A percentile compares a stretch with the other conserved stretches of the same genome.
These are phyloP conservation scores for Aplysina aerophoba DNA, from an alignment of 37 sponge, comb jelly and placozoan genomes.

Conservation along the genomic window DNA sequence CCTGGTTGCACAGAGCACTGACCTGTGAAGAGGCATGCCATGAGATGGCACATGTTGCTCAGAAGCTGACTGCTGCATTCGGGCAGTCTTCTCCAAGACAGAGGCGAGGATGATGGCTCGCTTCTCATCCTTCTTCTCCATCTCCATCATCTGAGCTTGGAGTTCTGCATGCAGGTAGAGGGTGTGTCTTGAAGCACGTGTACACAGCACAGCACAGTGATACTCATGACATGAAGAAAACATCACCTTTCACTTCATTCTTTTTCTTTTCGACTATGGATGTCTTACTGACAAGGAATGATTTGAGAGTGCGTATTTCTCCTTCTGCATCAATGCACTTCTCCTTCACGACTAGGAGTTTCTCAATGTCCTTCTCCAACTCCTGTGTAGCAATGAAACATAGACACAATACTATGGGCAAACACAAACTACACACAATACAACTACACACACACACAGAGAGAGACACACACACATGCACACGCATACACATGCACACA, in stretches of 20 bases:
- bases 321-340: constrained; percentile 63
- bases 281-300: constrained; percentile 82
- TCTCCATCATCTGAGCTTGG: constrained; percentile 41
- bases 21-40: neutral
- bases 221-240: neutral
- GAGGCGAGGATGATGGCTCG: constrained; percentile 82
- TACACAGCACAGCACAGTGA: no score
- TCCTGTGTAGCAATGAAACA: constrained; percentile 46
- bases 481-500: no score
- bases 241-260: constrained; percentile 55
- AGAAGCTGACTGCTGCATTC: constrained; percentile 52
- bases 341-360: constrained; percentile 49
- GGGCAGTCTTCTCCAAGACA: constrained; percentile 89
- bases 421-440: neutral
- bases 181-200: no score
- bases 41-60: neutral
- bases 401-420: neutral
- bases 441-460: neutral
- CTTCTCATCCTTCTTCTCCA: constrained; percentile 74
- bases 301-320: constrained; percentile 77
- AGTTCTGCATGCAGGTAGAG: neutral
- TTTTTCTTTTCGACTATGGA: constrained; percentile 76
- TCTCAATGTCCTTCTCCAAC: constrained; percentile 76
- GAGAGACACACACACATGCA: no score
- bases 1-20: neutral